Base-by-base conservation (phyloP, 2,888 invertebrate genomes). In the Cistogaster globosa region DNA sequence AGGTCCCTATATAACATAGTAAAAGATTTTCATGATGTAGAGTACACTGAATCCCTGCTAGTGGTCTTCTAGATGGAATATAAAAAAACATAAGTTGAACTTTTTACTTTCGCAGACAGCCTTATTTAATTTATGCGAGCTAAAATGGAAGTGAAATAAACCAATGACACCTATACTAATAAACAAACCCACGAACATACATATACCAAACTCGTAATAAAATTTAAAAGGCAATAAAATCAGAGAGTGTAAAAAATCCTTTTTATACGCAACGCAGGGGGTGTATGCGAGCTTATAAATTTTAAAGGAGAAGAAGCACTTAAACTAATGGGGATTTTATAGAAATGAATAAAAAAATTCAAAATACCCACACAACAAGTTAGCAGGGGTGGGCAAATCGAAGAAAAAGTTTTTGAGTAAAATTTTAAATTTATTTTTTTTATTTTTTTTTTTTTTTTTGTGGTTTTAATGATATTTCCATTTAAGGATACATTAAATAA, bases 91-190 rank as follows among this genome's bases (percentile, higher is more conserved):
- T 26, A 4, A 26, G 26, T 26, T 26, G 26, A 26, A 26, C 4
- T 26, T 26, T 26, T 26, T 26, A 26, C 4, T 26, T 26, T 26
- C 26, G n/a, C 45, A 45, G 18, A 32, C 42, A 58, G 3, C 12
- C 38, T 9, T 48, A n/a, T n/a, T 11, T 48, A n/a, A 76, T 69
- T 42, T 38, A 63, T 57, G 63, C 58, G 69, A 63, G 63, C 51
- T 79, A 51, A 67, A 22, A 20, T 67, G 67, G 57, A 80, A 72
- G 38, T 58, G 42, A 79, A 77, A 67, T 48, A 60, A 48, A 71
- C 9, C 45, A 84, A 69, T 79, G 58, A 26, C 75, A 75, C 75
- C 79, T 75, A 51, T 65, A 78, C 72, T 32, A 53, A 53, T 55
- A 38, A 68, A 9, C 11, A 67, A 36, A 53, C 6, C 51, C 69